These are phyloP conservation scores for Pelochelys cantorii DNA, from an alignment of 2,797 vertebrate genomes.

Conservation along the genomic window DNA sequence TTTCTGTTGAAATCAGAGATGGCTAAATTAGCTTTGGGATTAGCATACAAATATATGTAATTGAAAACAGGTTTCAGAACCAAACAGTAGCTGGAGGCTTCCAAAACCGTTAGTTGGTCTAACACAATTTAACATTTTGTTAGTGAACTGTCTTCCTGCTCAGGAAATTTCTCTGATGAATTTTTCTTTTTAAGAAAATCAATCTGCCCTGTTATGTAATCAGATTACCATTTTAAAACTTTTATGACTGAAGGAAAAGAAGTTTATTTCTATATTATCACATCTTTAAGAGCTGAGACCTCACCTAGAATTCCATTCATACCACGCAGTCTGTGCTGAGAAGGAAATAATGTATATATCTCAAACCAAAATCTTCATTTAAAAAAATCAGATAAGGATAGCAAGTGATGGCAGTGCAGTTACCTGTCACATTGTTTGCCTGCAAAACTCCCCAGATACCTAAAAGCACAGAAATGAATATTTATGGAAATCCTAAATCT, in stretches of 20 bases:
- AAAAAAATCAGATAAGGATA: background rate
- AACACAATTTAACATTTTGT: constrained; percentile 49
- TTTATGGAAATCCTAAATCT: background rate
- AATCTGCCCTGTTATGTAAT: constrained; percentile 62
- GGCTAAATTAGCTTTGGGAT: constrained; percentile 58
- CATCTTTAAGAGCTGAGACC: constrained; percentile 25
- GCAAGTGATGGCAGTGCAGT: background rate
- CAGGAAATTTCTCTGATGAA: constrained; percentile 58
- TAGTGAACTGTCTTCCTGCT: constrained; percentile 58
- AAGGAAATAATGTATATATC: background rate
- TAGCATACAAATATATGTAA: constrained; percentile 64
- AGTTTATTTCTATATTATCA: constrained; percentile 58
- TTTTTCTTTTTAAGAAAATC: constrained; percentile 63
- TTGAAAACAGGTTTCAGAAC: constrained; percentile 66
- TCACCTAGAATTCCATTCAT: background rate
- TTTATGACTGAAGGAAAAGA: constrained; percentile 44
- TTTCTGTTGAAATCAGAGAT: constrained; percentile 59
- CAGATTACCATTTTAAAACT: constrained; percentile 59
- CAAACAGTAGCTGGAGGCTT: constrained; percentile 66
- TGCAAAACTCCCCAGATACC: background rate
- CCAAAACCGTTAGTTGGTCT: constrained; percentile 29
- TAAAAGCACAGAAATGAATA: background rate
- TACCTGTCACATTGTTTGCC: constrained; percentile 20
- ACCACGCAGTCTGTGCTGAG: background rate
- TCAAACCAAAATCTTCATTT: constrained; percentile 17